Conservation (phyloP, 2,113 vertebrate species). For the Myocastor coypus region DNA sequence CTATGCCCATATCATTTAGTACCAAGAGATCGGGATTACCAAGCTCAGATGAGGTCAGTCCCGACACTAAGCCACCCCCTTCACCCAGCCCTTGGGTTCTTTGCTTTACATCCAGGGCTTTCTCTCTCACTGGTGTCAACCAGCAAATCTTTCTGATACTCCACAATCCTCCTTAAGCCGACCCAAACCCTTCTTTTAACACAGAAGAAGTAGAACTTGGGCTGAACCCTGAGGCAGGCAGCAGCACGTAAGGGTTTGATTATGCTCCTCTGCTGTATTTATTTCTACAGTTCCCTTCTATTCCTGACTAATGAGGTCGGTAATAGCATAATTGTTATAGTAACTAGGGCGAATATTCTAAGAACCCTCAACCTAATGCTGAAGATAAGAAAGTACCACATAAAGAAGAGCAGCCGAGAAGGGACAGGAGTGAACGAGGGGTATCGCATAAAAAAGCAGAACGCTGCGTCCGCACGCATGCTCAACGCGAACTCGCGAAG, state of each 20-base stretch:
- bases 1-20: background rate
- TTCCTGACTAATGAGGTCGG: background rate
- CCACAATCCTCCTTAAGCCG: background rate
- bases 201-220: background rate
- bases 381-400: background rate
- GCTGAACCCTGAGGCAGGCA: background rate
- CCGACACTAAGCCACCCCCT: background rate
- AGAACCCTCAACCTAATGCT: background rate
- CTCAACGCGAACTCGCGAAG: background rate
- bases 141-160: background rate
- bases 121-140: no score
- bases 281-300: background rate
- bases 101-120: no score
- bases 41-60: background rate
- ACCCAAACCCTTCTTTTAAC: background rate
- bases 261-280: background rate
- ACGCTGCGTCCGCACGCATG: background rate
- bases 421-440: background rate
- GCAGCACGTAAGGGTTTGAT: background rate
- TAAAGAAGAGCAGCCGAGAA: background rate
- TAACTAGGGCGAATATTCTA: background rate
- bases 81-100: background rate
- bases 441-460: rapidly evolving
- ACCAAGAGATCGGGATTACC: background rate
- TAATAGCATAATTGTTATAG: background rate